Conservation (phyloP, 2,888 invertebrate genomes). For the Drosophila kanekoi region DNA sequence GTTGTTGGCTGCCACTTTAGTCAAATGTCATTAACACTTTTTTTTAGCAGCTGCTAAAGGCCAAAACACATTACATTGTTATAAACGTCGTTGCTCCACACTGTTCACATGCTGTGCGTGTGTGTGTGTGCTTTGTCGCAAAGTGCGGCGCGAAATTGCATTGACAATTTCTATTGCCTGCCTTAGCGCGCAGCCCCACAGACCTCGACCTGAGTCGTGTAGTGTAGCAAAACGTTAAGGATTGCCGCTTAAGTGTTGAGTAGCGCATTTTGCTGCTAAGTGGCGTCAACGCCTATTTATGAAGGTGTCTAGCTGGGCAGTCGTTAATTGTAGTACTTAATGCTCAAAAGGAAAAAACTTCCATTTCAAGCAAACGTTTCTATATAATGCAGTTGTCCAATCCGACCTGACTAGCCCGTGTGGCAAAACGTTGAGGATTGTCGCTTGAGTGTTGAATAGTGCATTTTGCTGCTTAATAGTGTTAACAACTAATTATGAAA, state of each 20-base stretch:
- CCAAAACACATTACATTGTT: slow-evolving; percentile 30
- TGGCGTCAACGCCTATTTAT: too few relatives aligned
- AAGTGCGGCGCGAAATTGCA: slow-evolving; percentile 16
- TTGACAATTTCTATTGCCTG: slow-evolving; percentile 35
- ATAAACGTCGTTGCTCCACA: slow-evolving; percentile 11
- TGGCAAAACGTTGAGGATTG: not conserved
- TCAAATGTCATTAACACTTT: slow-evolving; percentile 64
- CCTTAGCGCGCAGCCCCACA: slow-evolving; percentile 12
- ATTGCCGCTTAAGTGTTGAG: not conserved
- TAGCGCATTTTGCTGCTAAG: too few relatives aligned
- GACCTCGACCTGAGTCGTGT: not conserved
- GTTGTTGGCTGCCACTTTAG: slow-evolving; percentile 39
- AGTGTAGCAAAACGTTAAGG: not conserved
- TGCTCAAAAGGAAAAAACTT: too few relatives aligned
- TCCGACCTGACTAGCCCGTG: too few relatives aligned
- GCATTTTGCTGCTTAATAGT: too few relatives aligned
- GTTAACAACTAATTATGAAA: too few relatives aligned
- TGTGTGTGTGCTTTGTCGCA: not conserved
- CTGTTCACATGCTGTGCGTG: slow-evolving; percentile 5
- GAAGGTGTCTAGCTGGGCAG: too few relatives aligned
- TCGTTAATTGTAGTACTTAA: too few relatives aligned
- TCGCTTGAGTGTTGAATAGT: not conserved
- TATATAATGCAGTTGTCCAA: too few relatives aligned
- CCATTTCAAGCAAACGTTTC: too few relatives aligned
- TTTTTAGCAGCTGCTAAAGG: slow-evolving; percentile 34